Percentiles rank a stretch among this genome's conserved stretches.
Conservation (phyloP, 1,140 invertebrate genomes). For the Ostrea edulis region DNA sequence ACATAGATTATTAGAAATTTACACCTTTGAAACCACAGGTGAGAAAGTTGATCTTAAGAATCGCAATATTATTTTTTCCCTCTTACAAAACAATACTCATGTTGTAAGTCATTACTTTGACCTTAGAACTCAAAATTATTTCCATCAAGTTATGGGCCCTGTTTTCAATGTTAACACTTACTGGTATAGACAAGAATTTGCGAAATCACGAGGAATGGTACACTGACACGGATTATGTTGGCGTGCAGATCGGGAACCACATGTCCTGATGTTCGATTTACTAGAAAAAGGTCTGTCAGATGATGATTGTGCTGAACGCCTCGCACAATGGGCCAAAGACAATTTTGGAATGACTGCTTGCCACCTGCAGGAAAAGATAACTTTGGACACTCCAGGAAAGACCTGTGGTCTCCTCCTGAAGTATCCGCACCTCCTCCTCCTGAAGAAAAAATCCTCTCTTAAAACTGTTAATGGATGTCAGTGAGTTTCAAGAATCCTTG, state of each 20-base stretch:
- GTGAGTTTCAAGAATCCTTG: neutral
- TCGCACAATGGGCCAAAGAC: neutral
- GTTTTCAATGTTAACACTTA: neutral
- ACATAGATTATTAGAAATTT: neutral
- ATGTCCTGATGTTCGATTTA: neutral
- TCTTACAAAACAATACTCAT: neutral
- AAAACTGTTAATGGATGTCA: neutral
- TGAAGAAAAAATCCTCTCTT: neutral
- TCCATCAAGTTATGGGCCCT: neutral
- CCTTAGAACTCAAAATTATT: neutral
- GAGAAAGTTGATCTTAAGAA: neutral
- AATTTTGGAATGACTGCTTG: neutral
- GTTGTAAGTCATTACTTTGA: neutral
- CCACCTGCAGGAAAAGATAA: neutral
- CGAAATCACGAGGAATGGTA: neutral
- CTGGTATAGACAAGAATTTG: slow-evolving; percentile 1
- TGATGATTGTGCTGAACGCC: neutral
- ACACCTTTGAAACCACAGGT: no score
- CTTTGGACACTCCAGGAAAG: neutral
- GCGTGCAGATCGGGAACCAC: neutral
- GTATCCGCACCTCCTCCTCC: neutral
- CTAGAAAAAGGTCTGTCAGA: neutral
- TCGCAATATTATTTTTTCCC: neutral
- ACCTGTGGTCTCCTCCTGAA: neutral
- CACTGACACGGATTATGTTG: neutral